Conservation (phyloP, 2,113 vertebrate genomes). For the Rhinichthys klamathensis region DNA sequence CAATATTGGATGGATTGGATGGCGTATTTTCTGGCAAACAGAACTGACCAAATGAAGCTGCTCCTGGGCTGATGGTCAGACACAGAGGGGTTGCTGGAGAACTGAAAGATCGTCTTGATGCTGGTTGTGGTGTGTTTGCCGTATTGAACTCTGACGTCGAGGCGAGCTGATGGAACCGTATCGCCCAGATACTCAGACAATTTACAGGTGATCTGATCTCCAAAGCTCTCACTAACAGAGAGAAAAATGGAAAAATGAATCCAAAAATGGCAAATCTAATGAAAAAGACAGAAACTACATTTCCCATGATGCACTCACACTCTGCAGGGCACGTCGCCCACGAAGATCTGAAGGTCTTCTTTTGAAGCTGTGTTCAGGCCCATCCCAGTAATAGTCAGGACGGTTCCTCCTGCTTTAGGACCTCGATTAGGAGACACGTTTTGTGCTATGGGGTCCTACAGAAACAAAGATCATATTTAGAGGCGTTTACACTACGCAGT, state of each 20-base stretch:
- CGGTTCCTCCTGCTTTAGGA: constrained; percentile 88
- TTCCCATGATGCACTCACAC: constrained; percentile 77
- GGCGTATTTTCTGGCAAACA: background rate
- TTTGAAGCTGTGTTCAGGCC: constrained; percentile 84
- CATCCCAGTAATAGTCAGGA: constrained; percentile 82
- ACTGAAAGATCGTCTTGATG: constrained; percentile 71
- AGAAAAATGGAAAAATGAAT: background rate
- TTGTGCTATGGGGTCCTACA: constrained; percentile 80
- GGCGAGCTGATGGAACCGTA: constrained; percentile 65
- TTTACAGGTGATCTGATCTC: constrained; percentile 78
- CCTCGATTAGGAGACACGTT: constrained; percentile 78
- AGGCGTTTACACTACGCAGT: background rate
- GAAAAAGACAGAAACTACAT: background rate
- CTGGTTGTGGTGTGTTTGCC: constrained; percentile 66
- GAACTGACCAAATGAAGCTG: constrained; percentile 88
- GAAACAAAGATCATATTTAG: constrained; percentile 12
- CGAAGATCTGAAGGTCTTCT: constrained; percentile 81
- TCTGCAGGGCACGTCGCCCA: constrained; percentile 78
- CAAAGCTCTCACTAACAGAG: constrained; percentile 79
- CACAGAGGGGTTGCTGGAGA: constrained; percentile 84
- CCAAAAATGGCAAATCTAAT: background rate
- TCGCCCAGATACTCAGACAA: constrained; percentile 76
- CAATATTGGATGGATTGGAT: background rate
- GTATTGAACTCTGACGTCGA: constrained; percentile 73
- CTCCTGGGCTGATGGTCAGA: constrained; percentile 77